These are phyloP conservation scores for Hemichromis elongatus DNA, from an alignment of 2,113 vertebrate species.

Conservation along the genomic window DNA sequence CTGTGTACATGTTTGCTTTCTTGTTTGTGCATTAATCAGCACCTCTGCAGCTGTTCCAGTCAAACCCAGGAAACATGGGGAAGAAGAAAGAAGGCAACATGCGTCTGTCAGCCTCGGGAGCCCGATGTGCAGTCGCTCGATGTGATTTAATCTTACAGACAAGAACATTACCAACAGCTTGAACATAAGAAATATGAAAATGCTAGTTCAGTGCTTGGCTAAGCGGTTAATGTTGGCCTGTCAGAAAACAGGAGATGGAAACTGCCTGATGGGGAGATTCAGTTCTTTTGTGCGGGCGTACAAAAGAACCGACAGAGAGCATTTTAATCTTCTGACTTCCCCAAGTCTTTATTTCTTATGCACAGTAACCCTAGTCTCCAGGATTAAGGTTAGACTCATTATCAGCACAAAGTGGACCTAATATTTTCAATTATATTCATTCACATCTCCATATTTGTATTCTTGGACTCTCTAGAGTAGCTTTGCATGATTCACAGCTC, in stretches of 20 bases:
- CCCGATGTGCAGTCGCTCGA: fast-evolving
- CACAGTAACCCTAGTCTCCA: not conserved
- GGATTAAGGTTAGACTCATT: not conserved
- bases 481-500: not conserved
- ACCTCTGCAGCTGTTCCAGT: not conserved
- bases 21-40: slow-evolving; percentile 20
- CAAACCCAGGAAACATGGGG: not conserved
- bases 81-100: not conserved
- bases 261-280: not conserved
- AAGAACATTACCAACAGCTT: not conserved
- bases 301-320: fast-evolving
- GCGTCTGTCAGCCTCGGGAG: not conserved
- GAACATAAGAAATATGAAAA: not conserved
- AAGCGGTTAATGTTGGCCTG: not conserved
- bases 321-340: not conserved
- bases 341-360: not conserved
- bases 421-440: not conserved
- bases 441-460: not conserved
- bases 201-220: not conserved
- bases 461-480: not conserved
- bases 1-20: not conserved
- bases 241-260: not conserved
- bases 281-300: fast-evolving
- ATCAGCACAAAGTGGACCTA: not conserved
- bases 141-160: not conserved